Evolutionary conservation across 2,888 invertebrate species (phyloP).

Genomic region (Cerceris rybyensis): DNA sequence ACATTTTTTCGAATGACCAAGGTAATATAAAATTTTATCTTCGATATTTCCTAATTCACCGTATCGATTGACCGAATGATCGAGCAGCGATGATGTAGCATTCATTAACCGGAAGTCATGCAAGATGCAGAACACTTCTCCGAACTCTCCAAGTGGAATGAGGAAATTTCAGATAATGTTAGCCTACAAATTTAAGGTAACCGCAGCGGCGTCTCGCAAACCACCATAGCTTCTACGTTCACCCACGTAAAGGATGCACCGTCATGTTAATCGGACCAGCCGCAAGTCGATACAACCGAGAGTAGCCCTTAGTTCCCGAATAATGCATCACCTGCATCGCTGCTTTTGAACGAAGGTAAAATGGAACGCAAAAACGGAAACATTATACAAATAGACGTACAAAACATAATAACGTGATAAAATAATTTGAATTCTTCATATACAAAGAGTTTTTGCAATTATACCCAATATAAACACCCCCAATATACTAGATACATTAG

Average conservation of each 20-base stretch:
- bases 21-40: too few species aligned
- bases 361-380: background rate
- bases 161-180: constrained; percentile 49
- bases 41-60: too few species aligned
- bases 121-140: constrained; percentile 49
- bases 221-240: constrained; percentile 44
- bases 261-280: constrained; percentile 63
- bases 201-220: constrained; percentile 53
- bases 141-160: constrained; percentile 26
- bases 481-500: too few species aligned
- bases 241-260: constrained; percentile 61
- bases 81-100: background rate
- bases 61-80: too few species aligned
- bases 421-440: too few species aligned
- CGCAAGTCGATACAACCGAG: constrained; percentile 52
- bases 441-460: too few species aligned
- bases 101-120: constrained; percentile 38
- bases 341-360: background rate
- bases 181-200: constrained; percentile 43
- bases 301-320: constrained; percentile 26
- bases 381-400: background rate
- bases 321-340: background rate
- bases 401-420: too few species aligned
- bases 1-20: too few species aligned
- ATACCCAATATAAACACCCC: too few species aligned